A percentile compares a stretch with the other conserved stretches of the same genome.
Evolutionary conservation across 2,113 vertebrate genomes (phyloP).

Genomic region (Sylvilagus bachmani): DNA sequence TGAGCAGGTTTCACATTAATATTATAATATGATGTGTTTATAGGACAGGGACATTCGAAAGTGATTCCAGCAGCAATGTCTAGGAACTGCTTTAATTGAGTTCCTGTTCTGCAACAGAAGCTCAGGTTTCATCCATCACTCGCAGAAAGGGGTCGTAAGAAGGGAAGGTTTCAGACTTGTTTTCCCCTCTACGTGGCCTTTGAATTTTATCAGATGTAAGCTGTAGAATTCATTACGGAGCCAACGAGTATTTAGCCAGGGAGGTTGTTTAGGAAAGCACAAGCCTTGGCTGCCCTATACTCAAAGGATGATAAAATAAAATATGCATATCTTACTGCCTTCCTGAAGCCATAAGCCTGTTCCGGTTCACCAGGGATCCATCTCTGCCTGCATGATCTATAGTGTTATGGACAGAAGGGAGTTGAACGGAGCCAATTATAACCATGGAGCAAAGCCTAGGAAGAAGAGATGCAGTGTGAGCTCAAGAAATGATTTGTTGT

Average conservation of each 20-base stretch:
- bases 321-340: conserved; percentile 71
- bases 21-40: conserved; percentile 85
- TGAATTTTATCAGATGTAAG: conserved; percentile 31
- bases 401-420: conserved; percentile 67
- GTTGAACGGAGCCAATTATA: conserved; percentile 64
- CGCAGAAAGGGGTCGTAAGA: neutral
- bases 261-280: conserved; percentile 52
- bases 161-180: conserved; percentile 34
- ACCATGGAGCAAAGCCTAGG: conserved; percentile 52
- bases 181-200: conserved; percentile 19
- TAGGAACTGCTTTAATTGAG: conserved; percentile 83
- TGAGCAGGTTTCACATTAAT: conserved; percentile 84
- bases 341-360: conserved; percentile 49
- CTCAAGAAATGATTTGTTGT: conserved; percentile 63
- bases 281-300: neutral
- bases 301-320: conserved; percentile 73
- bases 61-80: conserved; percentile 81
- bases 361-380: conserved; percentile 66
- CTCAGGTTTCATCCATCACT: conserved; percentile 69
- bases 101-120: conserved; percentile 76
- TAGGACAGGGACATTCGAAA: conserved; percentile 86
- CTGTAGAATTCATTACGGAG: conserved; percentile 32
- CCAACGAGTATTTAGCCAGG: neutral
- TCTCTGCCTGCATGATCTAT: conserved; percentile 66
- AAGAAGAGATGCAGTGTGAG: neutral